phyloP scores from a whole-genome alignment of 2,113 vertebrate genomes.

The Phoenicopterus ruber region DNA sequence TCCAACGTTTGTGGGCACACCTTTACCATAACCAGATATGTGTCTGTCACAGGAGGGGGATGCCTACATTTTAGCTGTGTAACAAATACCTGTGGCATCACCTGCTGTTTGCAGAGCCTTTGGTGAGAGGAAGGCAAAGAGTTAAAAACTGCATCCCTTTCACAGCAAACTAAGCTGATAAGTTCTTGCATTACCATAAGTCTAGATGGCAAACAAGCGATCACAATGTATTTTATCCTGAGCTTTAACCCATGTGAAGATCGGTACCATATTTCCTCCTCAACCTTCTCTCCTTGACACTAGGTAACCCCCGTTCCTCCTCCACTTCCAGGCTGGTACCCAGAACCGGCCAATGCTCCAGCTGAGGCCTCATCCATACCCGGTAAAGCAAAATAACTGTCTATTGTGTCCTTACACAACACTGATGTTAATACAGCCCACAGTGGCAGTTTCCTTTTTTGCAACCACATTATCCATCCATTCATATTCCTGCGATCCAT shows the following conservation, averaged over 20 bases:
- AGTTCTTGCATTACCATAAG: not conserved
- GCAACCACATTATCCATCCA: not conserved
- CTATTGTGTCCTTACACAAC: not conserved
- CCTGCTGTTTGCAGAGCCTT: not conserved
- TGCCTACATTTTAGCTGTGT: not conserved
- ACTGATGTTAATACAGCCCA: not conserved
- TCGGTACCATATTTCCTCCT: not conserved
- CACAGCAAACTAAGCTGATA: not conserved
- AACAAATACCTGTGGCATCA: not conserved
- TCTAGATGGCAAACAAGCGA: not conserved
- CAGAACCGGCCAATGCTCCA: not conserved
- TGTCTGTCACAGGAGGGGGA: not conserved
- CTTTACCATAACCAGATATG: rapidly evolving
- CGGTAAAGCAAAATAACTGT: not conserved
- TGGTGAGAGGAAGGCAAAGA: not conserved
- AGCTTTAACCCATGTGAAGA: not conserved
- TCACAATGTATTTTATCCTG: not conserved
- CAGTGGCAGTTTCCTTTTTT: not conserved
- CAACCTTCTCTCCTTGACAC: not conserved
- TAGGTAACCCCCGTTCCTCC: not conserved
- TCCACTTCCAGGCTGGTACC: not conserved
- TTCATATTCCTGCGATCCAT: not conserved
- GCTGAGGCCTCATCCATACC: not conserved
- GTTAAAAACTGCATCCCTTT: not conserved
- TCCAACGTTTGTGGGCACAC: not conserved